Percentiles rank a stretch among this genome's conserved stretches.
Conservation (phyloP, 2,113 vertebrate species). For the Morphnarchus princeps region DNA sequence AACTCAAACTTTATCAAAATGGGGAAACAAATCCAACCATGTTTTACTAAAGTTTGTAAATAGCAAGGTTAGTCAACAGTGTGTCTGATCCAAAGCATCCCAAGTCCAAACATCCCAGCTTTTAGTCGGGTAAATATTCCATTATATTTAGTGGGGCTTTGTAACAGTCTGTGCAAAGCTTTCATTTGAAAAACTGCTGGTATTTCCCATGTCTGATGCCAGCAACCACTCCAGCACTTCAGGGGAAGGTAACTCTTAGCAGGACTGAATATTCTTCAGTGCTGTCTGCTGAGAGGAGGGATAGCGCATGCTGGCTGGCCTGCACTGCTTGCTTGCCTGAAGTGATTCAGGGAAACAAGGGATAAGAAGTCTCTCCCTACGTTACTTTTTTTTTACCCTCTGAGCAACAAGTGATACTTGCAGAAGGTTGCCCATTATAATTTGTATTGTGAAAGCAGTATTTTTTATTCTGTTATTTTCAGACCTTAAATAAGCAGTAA, state of each 20-base stretch:
- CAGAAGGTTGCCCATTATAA: not conserved
- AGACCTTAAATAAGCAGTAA: not conserved
- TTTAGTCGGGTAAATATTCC: not conserved
- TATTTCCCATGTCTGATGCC: too few relatives aligned
- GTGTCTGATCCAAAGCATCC: not conserved
- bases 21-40: not conserved
- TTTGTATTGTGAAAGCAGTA: not conserved
- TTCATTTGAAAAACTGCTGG: not conserved
- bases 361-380: not conserved
- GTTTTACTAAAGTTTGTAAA: not conserved
- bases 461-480: not conserved
- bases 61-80: not conserved
- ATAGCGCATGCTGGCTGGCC: fast-evolving
- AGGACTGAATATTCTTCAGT: not conserved
- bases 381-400: not conserved
- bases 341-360: not conserved
- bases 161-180: not conserved
- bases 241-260: not conserved
- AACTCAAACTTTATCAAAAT: not conserved
- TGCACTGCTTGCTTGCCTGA: not conserved
- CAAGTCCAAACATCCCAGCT: not conserved
- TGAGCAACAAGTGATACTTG: not conserved
- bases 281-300: not conserved
- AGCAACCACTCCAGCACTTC: not conserved
- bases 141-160: not conserved